Percentiles rank a stretch among this genome's conserved stretches.
Evolutionary conservation across 2,113 vertebrate species (phyloP).

Genomic region (Chaetodon trifascialis): DNA sequence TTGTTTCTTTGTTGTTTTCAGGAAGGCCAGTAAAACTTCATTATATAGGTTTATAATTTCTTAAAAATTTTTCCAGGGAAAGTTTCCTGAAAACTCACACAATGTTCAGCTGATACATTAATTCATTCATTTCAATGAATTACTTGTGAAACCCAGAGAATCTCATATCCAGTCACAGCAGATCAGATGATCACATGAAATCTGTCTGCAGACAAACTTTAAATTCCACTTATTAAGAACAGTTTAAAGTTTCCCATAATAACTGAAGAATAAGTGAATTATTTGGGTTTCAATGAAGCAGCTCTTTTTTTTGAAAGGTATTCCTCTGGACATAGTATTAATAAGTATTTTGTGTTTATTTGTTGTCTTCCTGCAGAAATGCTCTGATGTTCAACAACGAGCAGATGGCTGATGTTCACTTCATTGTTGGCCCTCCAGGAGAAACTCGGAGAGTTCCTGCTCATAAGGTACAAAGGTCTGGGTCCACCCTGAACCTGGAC

Average conservation of each 20-base stretch:
- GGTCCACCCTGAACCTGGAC: neutral
- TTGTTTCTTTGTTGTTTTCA: neutral
- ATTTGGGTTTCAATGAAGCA: no score
- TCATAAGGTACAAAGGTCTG: conserved; percentile 88
- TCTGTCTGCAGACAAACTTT: no score
- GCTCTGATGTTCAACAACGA: conserved; percentile 98
- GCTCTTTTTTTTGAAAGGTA: no score
- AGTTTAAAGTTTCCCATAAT: no score
- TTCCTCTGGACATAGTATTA: no score
- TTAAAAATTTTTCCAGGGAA: no score
- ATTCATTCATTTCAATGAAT: no score
- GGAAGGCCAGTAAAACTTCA: neutral
- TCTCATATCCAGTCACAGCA: no score
- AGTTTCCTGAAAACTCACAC: neutral
- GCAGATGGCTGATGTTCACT: conserved; percentile 96
- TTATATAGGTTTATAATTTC: neutral
- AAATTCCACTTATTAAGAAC: no score
- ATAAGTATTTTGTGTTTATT: neutral
- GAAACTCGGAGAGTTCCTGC: conserved; percentile 91
- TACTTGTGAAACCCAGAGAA: no score
- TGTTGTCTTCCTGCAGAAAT: conserved; percentile 83
- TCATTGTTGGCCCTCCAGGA: conserved; percentile 92
- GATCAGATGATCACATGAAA: no score
- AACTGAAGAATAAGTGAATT: no score
- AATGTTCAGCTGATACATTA: neutral